Percentiles rank a stretch among this genome's conserved stretches.
phyloP scores from a whole-genome alignment of 2,113 vertebrate species.

The Emydura subglobosa region DNA sequence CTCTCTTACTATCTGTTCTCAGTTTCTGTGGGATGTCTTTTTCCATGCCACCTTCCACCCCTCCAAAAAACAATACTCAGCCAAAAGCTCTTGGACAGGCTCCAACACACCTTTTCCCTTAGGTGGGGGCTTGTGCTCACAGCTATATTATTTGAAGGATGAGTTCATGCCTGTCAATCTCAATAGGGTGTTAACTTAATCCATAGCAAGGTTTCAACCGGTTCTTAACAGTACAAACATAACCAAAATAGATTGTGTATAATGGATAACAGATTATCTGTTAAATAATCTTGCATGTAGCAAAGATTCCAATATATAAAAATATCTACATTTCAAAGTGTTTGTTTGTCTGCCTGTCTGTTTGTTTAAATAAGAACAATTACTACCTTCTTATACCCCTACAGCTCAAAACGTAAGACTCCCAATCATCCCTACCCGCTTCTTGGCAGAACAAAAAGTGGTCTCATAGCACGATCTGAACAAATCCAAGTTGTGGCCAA shows the following conservation, averaged over 20 bases:
- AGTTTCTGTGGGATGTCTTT: background rate
- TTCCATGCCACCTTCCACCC: background rate
- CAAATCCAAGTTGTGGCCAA: background rate
- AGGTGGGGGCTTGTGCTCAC: background rate
- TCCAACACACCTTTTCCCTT: background rate
- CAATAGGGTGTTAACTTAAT: background rate
- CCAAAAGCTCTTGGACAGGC: background rate
- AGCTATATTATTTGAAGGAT: background rate
- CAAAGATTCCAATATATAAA: background rate
- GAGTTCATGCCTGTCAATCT: background rate
- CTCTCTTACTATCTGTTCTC: background rate
- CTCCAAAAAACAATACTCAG: background rate
- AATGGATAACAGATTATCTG: background rate
- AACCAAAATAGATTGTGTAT: background rate
- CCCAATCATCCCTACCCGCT: fast-evolving
- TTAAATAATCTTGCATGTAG: background rate
- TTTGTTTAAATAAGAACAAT: background rate
- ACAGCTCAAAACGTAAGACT: background rate
- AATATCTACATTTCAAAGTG: background rate
- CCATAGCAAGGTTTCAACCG: background rate
- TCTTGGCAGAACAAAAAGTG: background rate
- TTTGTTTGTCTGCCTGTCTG: background rate
- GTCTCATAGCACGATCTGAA: background rate
- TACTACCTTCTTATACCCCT: background rate
- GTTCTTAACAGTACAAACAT: fast-evolving